A percentile compares a stretch with the other conserved stretches of the same genome.
Evolutionary conservation across 2,888 invertebrate species (phyloP).

Genomic region (Thymelicus acteon): DNA sequence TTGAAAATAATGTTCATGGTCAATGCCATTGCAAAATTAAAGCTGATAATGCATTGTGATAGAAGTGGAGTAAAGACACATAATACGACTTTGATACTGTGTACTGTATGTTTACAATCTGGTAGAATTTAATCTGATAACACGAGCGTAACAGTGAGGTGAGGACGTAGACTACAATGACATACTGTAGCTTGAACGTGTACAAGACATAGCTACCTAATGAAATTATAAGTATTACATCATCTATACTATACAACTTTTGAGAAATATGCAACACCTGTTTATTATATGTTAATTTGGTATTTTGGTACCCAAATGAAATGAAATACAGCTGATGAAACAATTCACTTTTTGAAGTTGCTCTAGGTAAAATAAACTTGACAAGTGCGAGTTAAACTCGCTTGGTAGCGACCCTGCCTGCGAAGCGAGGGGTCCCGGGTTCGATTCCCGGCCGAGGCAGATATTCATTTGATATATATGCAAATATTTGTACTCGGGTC

Average conservation of each 20-base stretch:
- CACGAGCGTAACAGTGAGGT: constrained; percentile 41
- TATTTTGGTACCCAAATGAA: too few species aligned
- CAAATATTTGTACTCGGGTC: too few species aligned
- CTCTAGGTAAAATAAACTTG: too few species aligned
- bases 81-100: constrained; percentile 54
- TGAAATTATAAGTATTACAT: not conserved
- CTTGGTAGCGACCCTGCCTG: too few species aligned
- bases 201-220: not conserved
- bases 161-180: constrained; percentile 9
- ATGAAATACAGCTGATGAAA: too few species aligned
- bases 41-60: constrained; percentile 55
- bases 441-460: too few species aligned
- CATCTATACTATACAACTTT: not conserved
- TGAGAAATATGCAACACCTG: too few species aligned
- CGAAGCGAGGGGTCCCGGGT: too few species aligned
- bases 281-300: too few species aligned
- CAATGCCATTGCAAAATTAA: constrained; percentile 49
- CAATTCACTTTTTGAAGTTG: not conserved
- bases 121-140: constrained; percentile 51
- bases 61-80: constrained; percentile 52
- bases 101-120: constrained; percentile 59
- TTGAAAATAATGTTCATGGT: constrained; percentile 44
- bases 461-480: too few species aligned
- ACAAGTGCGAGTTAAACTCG: too few species aligned
- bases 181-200: constrained; percentile 10